These are phyloP conservation scores for Exaiptasia diaphana DNA, from an alignment of 64 coral and sea anemone species.

Conservation along the genomic window DNA sequence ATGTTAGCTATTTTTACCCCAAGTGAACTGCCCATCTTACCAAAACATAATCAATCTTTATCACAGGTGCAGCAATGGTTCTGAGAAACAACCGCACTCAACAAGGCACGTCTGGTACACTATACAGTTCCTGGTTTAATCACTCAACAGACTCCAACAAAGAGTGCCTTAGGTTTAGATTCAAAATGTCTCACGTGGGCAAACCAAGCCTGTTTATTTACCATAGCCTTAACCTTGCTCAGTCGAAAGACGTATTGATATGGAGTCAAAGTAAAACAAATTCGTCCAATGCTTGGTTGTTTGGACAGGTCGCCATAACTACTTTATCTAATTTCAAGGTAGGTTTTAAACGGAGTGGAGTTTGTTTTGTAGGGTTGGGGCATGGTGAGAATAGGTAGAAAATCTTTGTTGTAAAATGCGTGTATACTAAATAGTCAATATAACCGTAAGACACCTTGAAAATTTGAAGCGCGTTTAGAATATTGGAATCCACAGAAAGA, in stretches of 20 bases:
- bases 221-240: neutral
- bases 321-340: neutral
- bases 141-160: neutral
- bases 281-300: neutral
- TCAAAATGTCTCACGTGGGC: neutral
- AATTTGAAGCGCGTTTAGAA: too few species aligned
- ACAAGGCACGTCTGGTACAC: neutral
- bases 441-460: too few species aligned
- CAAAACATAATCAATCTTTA: too few species aligned
- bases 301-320: neutral
- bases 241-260: neutral
- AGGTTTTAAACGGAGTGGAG: too few species aligned
- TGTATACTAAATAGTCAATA: too few species aligned
- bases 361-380: too few species aligned
- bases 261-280: neutral
- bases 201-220: neutral
- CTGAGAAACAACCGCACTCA: neutral
- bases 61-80: neutral
- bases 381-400: too few species aligned
- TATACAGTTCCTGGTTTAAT: constrained; percentile 2
- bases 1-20: too few species aligned
- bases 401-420: too few species aligned
- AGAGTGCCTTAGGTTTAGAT: neutral
- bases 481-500: too few species aligned
- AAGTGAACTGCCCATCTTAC: too few species aligned